Conservation (phyloP, 1,140 invertebrate species). For the Oedothorax gibbosus region DNA sequence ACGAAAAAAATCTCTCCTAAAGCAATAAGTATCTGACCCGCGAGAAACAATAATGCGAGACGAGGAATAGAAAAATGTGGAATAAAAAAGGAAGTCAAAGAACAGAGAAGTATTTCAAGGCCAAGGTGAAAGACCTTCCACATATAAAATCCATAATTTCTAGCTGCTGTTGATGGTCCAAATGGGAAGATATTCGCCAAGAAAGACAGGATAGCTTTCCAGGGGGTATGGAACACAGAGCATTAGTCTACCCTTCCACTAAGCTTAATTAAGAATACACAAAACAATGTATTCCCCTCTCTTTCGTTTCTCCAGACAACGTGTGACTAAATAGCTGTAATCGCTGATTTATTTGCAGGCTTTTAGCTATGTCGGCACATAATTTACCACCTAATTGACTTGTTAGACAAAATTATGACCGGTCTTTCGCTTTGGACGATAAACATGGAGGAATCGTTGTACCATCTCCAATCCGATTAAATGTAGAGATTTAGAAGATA, state of each 20-base stretch:
- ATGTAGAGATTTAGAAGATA: no score
- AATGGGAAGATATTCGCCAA: constrained; percentile 31
- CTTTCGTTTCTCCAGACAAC: constrained; percentile 15
- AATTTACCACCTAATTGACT: constrained; percentile 46
- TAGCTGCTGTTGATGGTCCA: constrained; percentile 22
- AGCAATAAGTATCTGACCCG: constrained; percentile 47
- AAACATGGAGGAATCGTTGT: neutral
- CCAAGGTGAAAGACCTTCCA: constrained; percentile 53
- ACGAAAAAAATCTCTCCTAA: constrained; percentile 17
- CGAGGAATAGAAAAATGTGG: constrained; percentile 36
- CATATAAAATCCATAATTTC: constrained; percentile 49
- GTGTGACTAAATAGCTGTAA: constrained; percentile 21
- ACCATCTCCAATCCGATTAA: neutral
- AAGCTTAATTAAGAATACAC: constrained; percentile 23
- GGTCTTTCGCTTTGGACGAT: constrained; percentile 11
- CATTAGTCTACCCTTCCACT: neutral
- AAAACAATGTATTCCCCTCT: constrained; percentile 15
- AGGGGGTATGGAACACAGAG: constrained; percentile 3
- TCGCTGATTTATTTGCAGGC: constrained; percentile 28
- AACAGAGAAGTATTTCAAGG: constrained; percentile 59
- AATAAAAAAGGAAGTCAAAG: constrained; percentile 57
- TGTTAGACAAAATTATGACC: constrained; percentile 18
- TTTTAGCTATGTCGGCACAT: constrained; percentile 21
- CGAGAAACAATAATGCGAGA: constrained; percentile 50
- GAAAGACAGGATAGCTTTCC: constrained; percentile 33